Conservation (phyloP, 2,113 vertebrate species). For the Ia io region DNA sequence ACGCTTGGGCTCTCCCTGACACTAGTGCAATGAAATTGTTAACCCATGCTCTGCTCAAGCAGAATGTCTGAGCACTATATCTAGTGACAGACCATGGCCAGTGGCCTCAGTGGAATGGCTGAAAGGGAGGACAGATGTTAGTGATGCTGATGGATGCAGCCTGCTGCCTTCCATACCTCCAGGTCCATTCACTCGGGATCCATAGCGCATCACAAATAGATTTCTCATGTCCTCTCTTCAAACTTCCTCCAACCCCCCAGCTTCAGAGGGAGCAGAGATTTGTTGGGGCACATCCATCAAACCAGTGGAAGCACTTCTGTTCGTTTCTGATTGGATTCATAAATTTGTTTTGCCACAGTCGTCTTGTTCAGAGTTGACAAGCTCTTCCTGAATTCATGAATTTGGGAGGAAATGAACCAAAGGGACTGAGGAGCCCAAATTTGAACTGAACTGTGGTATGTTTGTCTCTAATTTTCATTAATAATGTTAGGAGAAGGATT, state of each 20-base stretch:
- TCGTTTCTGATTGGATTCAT: slow-evolving; percentile 71
- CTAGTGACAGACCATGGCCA: slow-evolving; percentile 55
- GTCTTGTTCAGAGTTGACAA: slow-evolving; percentile 54
- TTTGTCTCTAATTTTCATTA: slow-evolving; percentile 54
- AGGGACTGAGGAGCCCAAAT: slow-evolving; percentile 57
- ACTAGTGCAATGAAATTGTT: neutral
- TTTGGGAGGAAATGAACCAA: slow-evolving; percentile 75
- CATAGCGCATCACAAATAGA: slow-evolving; percentile 34
- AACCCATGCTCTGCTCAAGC: neutral
- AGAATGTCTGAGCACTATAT: neutral
- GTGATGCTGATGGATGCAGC: slow-evolving; percentile 50
- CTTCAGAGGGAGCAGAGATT: slow-evolving; percentile 59
- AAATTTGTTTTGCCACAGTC: slow-evolving; percentile 71
- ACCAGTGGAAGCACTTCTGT: slow-evolving; percentile 53
- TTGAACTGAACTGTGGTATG: slow-evolving; percentile 55
- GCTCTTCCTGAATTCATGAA: slow-evolving; percentile 71
- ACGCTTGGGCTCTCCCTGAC: neutral
- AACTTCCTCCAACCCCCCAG: slow-evolving; percentile 15
- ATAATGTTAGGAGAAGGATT: slow-evolving; percentile 55
- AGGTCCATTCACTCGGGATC: slow-evolving; percentile 33
- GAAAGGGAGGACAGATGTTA: slow-evolving; percentile 65
- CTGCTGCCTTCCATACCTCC: slow-evolving; percentile 46
- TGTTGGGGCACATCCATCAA: slow-evolving; percentile 70
- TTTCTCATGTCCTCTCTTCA: slow-evolving; percentile 60
- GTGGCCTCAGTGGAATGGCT: slow-evolving; percentile 17